Evolutionary conservation across 2,888 invertebrate genomes (phyloP).

Genomic region (Temnothorax unifasciatus): DNA sequence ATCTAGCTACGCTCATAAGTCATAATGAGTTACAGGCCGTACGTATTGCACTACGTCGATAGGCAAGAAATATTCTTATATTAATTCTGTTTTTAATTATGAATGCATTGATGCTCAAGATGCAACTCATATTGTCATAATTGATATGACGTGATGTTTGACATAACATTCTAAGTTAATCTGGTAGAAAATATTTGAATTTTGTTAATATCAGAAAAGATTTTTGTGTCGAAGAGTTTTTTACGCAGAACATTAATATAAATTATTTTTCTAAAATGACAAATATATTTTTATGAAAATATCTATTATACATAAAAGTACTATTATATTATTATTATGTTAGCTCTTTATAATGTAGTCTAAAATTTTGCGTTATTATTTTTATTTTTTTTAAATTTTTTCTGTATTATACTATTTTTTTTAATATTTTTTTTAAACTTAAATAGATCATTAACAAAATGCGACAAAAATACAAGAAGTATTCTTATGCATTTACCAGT

Average conservation of each 20-base stretch:
- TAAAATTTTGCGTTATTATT: not conserved
- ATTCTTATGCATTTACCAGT: not conserved
- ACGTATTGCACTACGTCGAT: constrained; percentile 2
- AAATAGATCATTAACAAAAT: not conserved
- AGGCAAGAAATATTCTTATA: not conserved
- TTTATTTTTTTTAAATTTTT: not conserved
- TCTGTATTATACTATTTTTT: not conserved
- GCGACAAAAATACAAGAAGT: not conserved
- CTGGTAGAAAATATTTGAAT: not conserved
- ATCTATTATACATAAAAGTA: not conserved
- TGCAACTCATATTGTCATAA: not conserved
- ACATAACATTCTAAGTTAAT: not conserved
- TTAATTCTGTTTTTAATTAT: constrained; percentile 39
- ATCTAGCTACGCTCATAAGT: constrained; percentile 53
- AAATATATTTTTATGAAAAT: not conserved
- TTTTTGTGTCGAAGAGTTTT: not conserved
- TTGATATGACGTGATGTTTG: not conserved
- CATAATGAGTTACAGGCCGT: constrained; percentile 63
- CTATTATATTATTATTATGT: not conserved
- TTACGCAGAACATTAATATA: not conserved
- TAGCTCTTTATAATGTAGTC: not conserved
- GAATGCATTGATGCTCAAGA: not conserved
- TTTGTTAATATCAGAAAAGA: not conserved
- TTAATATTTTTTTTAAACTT: not conserved
- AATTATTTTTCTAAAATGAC: not conserved